phyloP scores from a whole-genome alignment of 1,140 invertebrate species.

The Geopemphigus sp. region DNA sequence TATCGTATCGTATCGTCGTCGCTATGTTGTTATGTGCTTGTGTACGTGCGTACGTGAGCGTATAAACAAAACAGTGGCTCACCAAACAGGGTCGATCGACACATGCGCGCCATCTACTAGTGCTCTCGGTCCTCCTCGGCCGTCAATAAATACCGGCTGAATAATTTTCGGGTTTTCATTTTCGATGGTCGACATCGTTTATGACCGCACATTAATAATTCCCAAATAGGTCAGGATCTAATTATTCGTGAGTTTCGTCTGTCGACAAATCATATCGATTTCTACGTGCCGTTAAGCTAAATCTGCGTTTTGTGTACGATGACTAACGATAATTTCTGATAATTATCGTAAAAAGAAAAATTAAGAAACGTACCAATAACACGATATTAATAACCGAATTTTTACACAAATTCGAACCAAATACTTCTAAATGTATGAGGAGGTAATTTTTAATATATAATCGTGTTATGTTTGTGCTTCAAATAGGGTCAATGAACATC shows the following conservation, averaged over 20 bases:
- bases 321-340: neutral
- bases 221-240: neutral
- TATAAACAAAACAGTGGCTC: conserved; percentile 21
- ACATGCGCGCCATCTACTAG: conserved; percentile 26
- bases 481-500: too few relatives aligned
- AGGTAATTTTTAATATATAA: too few relatives aligned
- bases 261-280: neutral
- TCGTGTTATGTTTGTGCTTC: too few relatives aligned
- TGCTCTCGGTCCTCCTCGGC: neutral
- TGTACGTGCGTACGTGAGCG: neutral
- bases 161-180: too few relatives aligned
- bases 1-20: neutral
- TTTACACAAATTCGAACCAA: neutral
- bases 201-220: neutral
- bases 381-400: neutral
- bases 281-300: neutral
- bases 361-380: neutral
- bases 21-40: neutral
- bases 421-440: too few relatives aligned
- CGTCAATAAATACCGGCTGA: neutral
- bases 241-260: neutral
- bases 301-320: neutral
- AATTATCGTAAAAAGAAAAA: neutral
- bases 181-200: too few relatives aligned
- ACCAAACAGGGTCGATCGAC: conserved; percentile 17